These are phyloP conservation scores for Drosophila meridiana DNA, from an alignment of 2,888 invertebrate species.

Conservation along the genomic window DNA sequence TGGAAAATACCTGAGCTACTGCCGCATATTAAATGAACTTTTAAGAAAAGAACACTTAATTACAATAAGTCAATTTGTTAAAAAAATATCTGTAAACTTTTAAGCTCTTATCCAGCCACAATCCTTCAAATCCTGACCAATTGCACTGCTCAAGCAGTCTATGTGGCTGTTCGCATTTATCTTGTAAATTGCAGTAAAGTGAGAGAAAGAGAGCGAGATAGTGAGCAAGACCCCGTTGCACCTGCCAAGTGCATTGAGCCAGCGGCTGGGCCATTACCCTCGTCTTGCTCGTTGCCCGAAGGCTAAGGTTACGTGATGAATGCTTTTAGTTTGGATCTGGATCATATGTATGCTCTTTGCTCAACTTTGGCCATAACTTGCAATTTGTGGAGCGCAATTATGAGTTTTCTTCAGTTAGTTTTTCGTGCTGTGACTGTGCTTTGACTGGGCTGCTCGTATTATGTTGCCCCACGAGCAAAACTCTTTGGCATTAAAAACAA, in stretches of 20 bases:
- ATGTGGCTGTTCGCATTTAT: slow-evolving; percentile 32
- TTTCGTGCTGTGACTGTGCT: slow-evolving; percentile 31
- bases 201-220: slow-evolving; percentile 2
- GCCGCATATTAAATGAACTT: slow-evolving; percentile 1
- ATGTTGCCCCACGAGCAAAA: slow-evolving; percentile 55
- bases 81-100: neutral
- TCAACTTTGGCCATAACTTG: slow-evolving; percentile 74
- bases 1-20: neutral
- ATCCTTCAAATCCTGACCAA: slow-evolving; percentile 2
- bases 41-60: neutral
- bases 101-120: neutral
- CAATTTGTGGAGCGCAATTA: slow-evolving; percentile 77
- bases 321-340: slow-evolving; percentile 44
- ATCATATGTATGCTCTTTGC: slow-evolving; percentile 35
- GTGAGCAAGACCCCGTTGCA: slow-evolving; percentile 6
- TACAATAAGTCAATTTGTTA: slow-evolving; percentile 2
- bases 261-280: slow-evolving; percentile 28
- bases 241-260: slow-evolving; percentile 35
- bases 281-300: neutral
- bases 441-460: slow-evolving; percentile 43
- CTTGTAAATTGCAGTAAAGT: slow-evolving; percentile 40
- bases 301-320: slow-evolving; percentile 55
- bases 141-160: neutral
- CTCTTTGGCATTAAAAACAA: slow-evolving; percentile 66
- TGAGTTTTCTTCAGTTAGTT: slow-evolving; percentile 72